Evolutionary conservation across 1,140 invertebrate genomes (phyloP).

Genomic region (Calosoma granatense): DNA sequence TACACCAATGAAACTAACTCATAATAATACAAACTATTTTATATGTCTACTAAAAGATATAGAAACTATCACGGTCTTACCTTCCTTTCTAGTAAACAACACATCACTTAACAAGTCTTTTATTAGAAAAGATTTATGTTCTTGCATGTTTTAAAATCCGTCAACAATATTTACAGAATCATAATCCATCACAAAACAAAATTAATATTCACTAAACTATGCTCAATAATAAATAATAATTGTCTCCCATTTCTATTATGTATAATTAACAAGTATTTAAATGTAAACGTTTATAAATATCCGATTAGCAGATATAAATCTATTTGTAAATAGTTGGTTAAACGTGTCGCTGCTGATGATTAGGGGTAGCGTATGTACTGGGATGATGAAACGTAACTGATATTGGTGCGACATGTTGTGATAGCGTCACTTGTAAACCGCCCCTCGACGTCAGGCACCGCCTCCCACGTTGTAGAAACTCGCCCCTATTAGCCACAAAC

Average conservation of each 20-base stretch:
- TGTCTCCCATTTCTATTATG: too few species aligned
- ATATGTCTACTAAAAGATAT: too few species aligned
- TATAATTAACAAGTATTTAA: too few species aligned
- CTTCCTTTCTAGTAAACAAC: conserved; percentile 42
- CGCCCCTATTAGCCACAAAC: not conserved
- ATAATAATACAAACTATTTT: too few species aligned
- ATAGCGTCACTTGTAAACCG: not conserved
- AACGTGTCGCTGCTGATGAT: not conserved
- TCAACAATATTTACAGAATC: not conserved
- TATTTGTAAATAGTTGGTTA: too few species aligned
- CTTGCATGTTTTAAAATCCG: conserved; percentile 38
- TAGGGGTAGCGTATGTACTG: not conserved
- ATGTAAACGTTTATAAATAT: too few species aligned
- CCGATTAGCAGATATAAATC: too few species aligned
- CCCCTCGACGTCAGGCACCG: too few species aligned
- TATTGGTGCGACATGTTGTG: not conserved
- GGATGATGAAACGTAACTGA: not conserved
- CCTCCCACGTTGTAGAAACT: not conserved
- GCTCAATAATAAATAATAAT: not conserved
- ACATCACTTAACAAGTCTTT: conserved; percentile 66
- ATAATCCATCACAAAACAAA: not conserved
- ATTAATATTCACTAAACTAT: not conserved
- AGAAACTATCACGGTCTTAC: too few species aligned
- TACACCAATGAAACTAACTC: too few species aligned
- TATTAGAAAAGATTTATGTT: conserved; percentile 67